phyloP scores from a whole-genome alignment of 2,888 invertebrate species.

The Hydriomena furcata region DNA sequence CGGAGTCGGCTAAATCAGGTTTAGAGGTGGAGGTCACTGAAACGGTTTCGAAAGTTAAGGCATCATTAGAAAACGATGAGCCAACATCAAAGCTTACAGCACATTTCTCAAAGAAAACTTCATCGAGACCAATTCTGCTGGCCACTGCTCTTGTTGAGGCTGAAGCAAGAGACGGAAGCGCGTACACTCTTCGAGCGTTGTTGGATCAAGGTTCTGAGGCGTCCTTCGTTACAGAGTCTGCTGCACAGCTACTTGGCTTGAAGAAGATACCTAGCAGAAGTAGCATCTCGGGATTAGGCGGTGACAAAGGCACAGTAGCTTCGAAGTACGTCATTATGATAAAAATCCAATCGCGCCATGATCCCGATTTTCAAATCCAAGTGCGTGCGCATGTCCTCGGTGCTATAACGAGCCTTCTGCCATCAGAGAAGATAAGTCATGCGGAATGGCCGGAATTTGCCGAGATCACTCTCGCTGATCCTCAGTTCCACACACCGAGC shows the following conservation, averaged over 20 bases:
- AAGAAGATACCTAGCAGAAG: neutral
- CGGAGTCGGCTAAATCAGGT: neutral
- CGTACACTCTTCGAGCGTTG: constrained; percentile 1
- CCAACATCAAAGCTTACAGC: too few relatives aligned
- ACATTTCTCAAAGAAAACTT: too few relatives aligned
- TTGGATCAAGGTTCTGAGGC: constrained; percentile 24
- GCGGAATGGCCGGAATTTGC: neutral
- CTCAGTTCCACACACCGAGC: neutral
- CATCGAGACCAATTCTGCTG: neutral
- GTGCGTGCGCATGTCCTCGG: neutral
- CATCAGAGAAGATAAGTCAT: neutral
- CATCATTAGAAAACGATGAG: neutral
- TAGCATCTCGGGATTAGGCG: constrained; percentile 4
- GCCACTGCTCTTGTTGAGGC: constrained; percentile 1
- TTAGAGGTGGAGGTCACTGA: constrained; percentile 1
- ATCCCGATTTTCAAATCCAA: neutral
- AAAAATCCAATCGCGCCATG: neutral
- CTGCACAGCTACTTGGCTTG: neutral
- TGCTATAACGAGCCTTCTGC: neutral
- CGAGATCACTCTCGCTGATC: neutral
- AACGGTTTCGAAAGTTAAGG: neutral
- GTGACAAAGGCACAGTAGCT: neutral
- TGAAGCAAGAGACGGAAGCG: neutral
- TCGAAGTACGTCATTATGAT: neutral
- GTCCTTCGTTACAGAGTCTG: constrained; percentile 21